Evolutionary conservation across 2,888 invertebrate genomes (phyloP).

Genomic region (Neoascia interrupta): DNA sequence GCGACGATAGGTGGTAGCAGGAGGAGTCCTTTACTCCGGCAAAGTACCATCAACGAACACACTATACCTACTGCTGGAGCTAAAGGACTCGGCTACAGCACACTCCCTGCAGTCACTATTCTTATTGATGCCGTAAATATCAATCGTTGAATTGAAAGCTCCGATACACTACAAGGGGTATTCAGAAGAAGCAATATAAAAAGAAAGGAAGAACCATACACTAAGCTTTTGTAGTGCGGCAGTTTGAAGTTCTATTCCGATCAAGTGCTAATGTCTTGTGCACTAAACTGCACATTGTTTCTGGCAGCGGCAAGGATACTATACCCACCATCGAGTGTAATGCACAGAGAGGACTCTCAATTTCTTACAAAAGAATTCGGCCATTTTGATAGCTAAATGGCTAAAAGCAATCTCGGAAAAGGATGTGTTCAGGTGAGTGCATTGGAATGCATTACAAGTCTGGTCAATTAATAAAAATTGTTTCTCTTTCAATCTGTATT

Average conservation of each 20-base stretch:
- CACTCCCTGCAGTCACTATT: slow-evolving; percentile 1
- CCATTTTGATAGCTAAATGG: slow-evolving; percentile 29
- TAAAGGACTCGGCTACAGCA: slow-evolving; percentile 42
- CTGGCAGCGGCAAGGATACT: neutral
- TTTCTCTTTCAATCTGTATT: slow-evolving; percentile 11
- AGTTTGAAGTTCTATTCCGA: slow-evolving; percentile 38
- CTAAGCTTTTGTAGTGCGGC: too few relatives aligned
- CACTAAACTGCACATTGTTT: slow-evolving; percentile 51
- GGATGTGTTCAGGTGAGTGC: neutral
- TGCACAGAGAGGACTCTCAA: too few relatives aligned
- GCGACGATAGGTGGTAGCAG: slow-evolving; percentile 15
- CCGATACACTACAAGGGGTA: slow-evolving; percentile 38
- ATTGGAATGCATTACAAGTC: neutral
- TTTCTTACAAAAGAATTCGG: slow-evolving; percentile 32
- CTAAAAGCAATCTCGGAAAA: slow-evolving; percentile 23
- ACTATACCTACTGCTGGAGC: slow-evolving; percentile 26
- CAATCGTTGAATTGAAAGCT: slow-evolving; percentile 60
- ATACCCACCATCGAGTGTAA: too few relatives aligned
- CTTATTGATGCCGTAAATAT: slow-evolving; percentile 57
- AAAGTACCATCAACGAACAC: slow-evolving; percentile 49
- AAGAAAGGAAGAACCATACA: neutral
- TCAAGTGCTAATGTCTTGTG: slow-evolving; percentile 55
- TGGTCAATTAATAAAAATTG: slow-evolving; percentile 48
- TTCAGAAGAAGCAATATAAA: neutral
- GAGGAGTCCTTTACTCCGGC: slow-evolving; percentile 13